Evolutionary conservation across 2,113 vertebrate species (phyloP), one percentile per base, ranked within the genome.

Genomic region (Microcebus jonahi): DNA sequence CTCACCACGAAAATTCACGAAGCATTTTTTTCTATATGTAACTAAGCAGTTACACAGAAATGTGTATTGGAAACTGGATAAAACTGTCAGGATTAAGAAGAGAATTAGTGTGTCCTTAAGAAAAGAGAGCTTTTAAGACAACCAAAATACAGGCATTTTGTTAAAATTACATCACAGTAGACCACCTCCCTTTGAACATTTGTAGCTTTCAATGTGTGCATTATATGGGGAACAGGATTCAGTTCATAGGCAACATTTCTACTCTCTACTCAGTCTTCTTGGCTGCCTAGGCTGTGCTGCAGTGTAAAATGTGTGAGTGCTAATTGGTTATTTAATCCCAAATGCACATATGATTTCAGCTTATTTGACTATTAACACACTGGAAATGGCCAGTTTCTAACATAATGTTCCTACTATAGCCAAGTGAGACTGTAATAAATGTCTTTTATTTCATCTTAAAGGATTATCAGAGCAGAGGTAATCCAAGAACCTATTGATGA

Each of bases 1-100:
- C 83, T 92, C 65, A 95, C 71, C 84, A 45, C 82, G 93, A 95
- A 96, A 97, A 94, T 96, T 88, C 85, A 96, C 63, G 90, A 91
- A 96, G 45, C 17, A 75, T 57, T 67, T 85, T 88, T 92, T 94
- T 70, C 88, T 84, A 11, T 65, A 89, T 91, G 70, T 80, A 90
- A 77, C 71, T 77, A 81, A 87, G 57, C 53, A 84, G n/a, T 83
- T 89, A 83, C 79, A 86, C 70, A 94, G 71, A 91, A 94, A 93
- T 86, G n/a, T 84, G 34, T 77, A 53, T 48, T 91, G 10, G 27
- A 86, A 77, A 91, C 42, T 45, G 20, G 71, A 91, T 96, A 73
- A 97, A 93, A 77, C 34, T 45, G 90, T 71, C 13, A 31, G 79
- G 71, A 93, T 95, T 92, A 59, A 75, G 48, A 96, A 86, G 25